A percentile compares a stretch with the other conserved stretches of the same genome.
These are phyloP conservation scores for Lucilia cuprina DNA, from an alignment of 1,140 invertebrate species.

Conservation along the genomic window DNA sequence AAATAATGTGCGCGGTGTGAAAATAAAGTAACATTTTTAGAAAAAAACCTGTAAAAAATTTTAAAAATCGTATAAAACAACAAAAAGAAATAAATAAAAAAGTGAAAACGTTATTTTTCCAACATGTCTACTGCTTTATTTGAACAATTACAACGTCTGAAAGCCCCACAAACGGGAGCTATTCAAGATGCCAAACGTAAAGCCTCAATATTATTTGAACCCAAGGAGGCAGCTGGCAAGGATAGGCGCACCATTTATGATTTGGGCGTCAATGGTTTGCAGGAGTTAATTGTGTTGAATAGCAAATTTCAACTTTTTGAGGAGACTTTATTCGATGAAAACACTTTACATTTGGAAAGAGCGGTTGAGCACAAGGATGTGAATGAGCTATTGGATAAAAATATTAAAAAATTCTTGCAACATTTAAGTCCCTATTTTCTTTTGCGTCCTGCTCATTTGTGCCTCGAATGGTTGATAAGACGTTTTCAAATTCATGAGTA, in stretches of 20 bases:
- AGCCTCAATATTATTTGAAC: conserved; percentile 86
- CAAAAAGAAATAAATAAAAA: not conserved
- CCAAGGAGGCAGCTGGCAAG: conserved; percentile 85
- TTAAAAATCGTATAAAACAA: not conserved
- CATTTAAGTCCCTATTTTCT: conserved; percentile 87
- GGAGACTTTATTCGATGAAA: conserved; percentile 76
- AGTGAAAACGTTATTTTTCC: not conserved
- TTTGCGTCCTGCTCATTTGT: conserved; percentile 83
- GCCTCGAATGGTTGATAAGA: conserved; percentile 91
- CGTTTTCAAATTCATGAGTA: conserved; percentile 88
- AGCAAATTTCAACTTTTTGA: conserved; percentile 76
- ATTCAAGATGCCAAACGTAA: conserved; percentile 74
- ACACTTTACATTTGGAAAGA: conserved; percentile 79
- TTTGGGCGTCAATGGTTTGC: conserved; percentile 83
- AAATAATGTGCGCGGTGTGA: conserved; percentile 9
- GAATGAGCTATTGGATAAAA: conserved; percentile 78
- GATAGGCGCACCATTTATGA: conserved; percentile 83
- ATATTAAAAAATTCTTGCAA: conserved; percentile 82
- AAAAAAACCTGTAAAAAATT: not conserved
- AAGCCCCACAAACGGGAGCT: conserved; percentile 78
- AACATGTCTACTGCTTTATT: conserved; percentile 75
- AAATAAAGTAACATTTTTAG: not conserved
- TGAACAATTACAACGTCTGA: conserved; percentile 81
- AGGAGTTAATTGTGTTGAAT: conserved; percentile 80
- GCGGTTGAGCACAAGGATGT: conserved; percentile 75